These are phyloP conservation scores for Tauraco erythrolophus DNA, from an alignment of 2,113 vertebrate genomes.

Conservation along the genomic window DNA sequence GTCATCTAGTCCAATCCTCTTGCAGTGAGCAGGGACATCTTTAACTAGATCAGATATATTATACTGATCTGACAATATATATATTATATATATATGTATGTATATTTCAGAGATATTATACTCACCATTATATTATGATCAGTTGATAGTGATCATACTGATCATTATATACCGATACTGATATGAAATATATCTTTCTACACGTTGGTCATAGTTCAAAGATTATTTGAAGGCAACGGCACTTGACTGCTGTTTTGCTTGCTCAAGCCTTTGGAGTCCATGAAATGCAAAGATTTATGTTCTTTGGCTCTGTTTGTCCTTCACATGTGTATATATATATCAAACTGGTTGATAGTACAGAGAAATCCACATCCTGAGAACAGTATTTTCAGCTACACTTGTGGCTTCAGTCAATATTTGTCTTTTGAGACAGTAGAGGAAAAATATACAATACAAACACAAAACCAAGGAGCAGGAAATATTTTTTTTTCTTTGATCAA, in stretches of 20 bases:
- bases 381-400: neutral
- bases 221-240: neutral
- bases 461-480: neutral
- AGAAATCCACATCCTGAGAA: neutral
- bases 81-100: no score
- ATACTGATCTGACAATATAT: no score
- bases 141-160: no score
- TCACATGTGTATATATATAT: neutral
- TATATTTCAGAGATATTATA: no score
- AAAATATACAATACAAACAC: constrained; percentile 1
- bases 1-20: no score
- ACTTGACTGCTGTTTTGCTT: neutral
- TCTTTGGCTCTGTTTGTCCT: neutral
- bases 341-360: neutral
- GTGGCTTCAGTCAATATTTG: neutral
- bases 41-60: no score
- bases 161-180: neutral
- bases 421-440: neutral
- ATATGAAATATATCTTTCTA: neutral
- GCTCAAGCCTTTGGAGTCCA: neutral
- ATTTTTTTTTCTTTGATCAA: neutral
- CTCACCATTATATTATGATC: no score
- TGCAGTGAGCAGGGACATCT: no score
- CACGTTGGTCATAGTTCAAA: neutral
- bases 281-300: neutral